These are phyloP conservation scores for Parascotia fuliginaria DNA, from an alignment of 2,888 invertebrate genomes.

Conservation along the genomic window DNA sequence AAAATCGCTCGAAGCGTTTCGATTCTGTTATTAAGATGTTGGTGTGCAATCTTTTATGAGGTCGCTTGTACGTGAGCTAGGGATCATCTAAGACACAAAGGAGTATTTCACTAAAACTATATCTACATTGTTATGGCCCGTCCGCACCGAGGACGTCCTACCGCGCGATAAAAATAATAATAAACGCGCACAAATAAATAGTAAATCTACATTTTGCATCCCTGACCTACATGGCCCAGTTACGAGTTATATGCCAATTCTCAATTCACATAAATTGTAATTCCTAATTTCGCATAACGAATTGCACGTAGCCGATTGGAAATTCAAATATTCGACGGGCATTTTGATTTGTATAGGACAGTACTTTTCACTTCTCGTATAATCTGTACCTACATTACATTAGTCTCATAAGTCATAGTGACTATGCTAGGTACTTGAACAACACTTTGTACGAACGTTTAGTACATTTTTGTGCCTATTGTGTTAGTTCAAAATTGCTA, in stretches of 20 bases:
- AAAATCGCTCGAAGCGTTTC: constrained; percentile 81
- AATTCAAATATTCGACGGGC: constrained; percentile 41
- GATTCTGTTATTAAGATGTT: constrained; percentile 83
- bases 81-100: constrained; percentile 62
- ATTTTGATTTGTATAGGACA: constrained; percentile 28
- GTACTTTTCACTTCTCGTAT: constrained; percentile 1
- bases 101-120: constrained; percentile 46
- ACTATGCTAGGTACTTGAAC: no score
- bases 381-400: neutral
- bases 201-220: constrained; percentile 47
- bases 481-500: no score
- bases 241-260: constrained; percentile 45
- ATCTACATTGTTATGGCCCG: constrained; percentile 44
- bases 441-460: no score
- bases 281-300: constrained; percentile 49
- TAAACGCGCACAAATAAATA: constrained; percentile 54
- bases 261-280: constrained; percentile 51
- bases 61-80: constrained; percentile 55
- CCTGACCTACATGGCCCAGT: constrained; percentile 69
- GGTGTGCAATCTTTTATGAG: constrained; percentile 75
- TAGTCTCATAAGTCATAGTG: neutral
- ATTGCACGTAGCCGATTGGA: constrained; percentile 42
- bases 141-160: constrained; percentile 40
- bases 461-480: no score
- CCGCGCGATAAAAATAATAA: constrained; percentile 56